A percentile compares a stretch with the other conserved stretches of the same genome.
Evolutionary conservation across 92 coral and sea anemone species (phyloP).

Genomic region (Umimayanthus chanpuru): DNA sequence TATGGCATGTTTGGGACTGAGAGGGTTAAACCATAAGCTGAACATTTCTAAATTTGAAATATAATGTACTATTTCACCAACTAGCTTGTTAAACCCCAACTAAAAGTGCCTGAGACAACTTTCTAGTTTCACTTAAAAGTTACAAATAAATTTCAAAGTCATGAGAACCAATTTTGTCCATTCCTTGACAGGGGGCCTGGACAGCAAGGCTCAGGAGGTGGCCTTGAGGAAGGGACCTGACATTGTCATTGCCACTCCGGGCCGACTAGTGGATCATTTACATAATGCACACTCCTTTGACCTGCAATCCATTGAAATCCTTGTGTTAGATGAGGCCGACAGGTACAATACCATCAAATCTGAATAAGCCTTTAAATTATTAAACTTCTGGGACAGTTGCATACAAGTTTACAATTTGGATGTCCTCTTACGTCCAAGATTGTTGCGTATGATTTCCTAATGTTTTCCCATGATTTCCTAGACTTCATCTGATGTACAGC

Average conservation of each 20-base stretch:
- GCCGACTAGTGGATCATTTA: constrained; percentile 93
- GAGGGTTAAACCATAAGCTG: no score
- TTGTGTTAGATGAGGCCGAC: constrained; percentile 96
- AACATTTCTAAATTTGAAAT: no score
- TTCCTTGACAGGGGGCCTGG: constrained; percentile 78
- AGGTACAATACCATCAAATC: constrained; percentile 39
- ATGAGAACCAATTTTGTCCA: neutral
- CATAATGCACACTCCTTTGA: constrained; percentile 95
- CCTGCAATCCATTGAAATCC: constrained; percentile 86
- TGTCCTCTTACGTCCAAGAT: no score
- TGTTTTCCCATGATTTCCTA: no score
- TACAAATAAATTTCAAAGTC: neutral
- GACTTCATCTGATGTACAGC: no score
- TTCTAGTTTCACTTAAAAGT: neutral
- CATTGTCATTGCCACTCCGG: constrained; percentile 93
- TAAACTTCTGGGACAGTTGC: neutral
- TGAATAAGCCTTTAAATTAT: no score
- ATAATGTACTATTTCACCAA: no score
- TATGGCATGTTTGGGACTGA: no score
- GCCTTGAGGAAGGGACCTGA: constrained; percentile 93
- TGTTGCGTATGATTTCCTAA: no score
- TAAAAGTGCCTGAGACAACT: no score
- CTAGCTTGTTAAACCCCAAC: no score
- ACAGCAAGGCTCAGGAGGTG: constrained; percentile 87
- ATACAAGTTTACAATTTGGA: no score